Base-by-base conservation (phyloP, 2,888 invertebrate species). In the Tromatobia lineatoria region DNA sequence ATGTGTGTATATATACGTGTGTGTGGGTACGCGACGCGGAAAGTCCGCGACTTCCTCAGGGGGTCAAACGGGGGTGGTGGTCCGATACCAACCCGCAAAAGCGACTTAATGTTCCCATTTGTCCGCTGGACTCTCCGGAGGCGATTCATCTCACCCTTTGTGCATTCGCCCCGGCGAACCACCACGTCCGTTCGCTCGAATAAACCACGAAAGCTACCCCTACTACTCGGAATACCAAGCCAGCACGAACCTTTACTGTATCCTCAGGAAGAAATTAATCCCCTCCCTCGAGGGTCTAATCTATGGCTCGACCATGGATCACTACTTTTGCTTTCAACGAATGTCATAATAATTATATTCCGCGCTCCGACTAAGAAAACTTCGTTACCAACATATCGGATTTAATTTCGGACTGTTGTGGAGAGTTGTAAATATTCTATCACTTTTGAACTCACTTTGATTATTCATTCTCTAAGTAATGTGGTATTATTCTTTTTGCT, bases 61-160 rank as follows among this genome's bases (percentile, higher is more conserved):
- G 45, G 79, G 42, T 42, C 38, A 66, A 23, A 54, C 73, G 45
- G 42, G 77, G 50, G 87, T 84, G 87, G 86, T 88, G 88, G 90
- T 81, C 85, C 83, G 89, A 90, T 88, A 88, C 86, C 86, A 87
- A 86, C 86, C 90, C 91, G 91, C 91, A 90, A 91, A 91, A 91
- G 91, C 90, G 90, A 92, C 92, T 92, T 92, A 92, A 92, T 92
- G 92, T 91, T 88, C 89, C 91, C 90, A 93, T 93, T 93, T 93
- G 93, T 92, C 92, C 91, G 89, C 88, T 83, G 89, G 76, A 80
- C 89, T 89, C 90, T 88, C 91, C 90, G 91, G 92, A 91, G 91
- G 90, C 91, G 90, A 93, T 93, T 88, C 88, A 91, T 91, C 89
- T 89, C 89, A 78, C 86, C 89, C 83, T 90, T 90, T 90, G 89